Evolutionary conservation across 2,888 invertebrate species (phyloP).

Genomic region (Apantesis nais): DNA sequence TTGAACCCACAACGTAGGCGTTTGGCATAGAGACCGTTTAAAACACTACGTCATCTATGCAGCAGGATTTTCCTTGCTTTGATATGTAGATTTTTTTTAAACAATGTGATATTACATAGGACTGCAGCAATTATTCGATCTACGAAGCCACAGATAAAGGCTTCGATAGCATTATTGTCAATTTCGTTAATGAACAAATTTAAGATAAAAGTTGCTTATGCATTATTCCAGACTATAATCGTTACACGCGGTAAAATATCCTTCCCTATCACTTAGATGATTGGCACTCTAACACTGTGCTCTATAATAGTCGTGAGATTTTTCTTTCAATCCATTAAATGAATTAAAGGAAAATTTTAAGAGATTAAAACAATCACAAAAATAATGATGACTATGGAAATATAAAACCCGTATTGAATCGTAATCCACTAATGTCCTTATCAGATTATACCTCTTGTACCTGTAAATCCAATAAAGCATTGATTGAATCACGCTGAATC

Average conservation of each 20-base stretch:
- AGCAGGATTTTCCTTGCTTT: too few species aligned
- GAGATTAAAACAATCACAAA: conserved; percentile 1
- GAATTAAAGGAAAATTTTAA: not conserved
- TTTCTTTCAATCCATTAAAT: not conserved
- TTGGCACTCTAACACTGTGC: not conserved
- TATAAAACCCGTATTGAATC: conserved; percentile 15
- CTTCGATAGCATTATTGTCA: too few species aligned
- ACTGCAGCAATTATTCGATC: too few species aligned
- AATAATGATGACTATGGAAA: conserved; percentile 13
- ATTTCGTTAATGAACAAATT: not conserved
- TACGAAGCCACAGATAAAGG: too few species aligned
- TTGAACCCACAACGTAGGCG: too few species aligned
- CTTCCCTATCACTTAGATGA: not conserved
- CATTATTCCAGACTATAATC: not conserved
- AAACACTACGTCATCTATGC: too few species aligned
- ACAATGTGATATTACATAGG: too few species aligned
- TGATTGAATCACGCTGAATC: conserved; percentile 51
- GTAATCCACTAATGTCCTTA: conserved; percentile 41
- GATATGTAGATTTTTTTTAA: too few species aligned
- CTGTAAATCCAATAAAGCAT: conserved; percentile 58
- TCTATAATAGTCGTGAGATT: not conserved
- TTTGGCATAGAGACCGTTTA: too few species aligned
- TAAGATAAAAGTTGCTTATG: not conserved
- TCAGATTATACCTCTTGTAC: conserved; percentile 47
- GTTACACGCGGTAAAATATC: not conserved